Evolutionary conservation across 1,140 invertebrate genomes (phyloP).

Genomic region (Drosophila littoralis): DNA sequence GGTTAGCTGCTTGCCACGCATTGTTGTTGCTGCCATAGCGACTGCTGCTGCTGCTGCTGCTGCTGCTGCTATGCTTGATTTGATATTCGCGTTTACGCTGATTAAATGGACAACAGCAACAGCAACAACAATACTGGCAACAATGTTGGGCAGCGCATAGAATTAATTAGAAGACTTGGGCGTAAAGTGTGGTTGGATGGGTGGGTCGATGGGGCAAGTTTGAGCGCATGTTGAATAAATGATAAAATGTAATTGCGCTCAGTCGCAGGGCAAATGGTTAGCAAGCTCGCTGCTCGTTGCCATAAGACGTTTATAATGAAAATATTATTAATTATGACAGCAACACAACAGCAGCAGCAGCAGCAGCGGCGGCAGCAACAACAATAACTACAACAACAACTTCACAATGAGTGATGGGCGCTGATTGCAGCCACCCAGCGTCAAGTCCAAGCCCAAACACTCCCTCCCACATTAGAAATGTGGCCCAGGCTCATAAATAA

Average conservation of each 20-base stretch:
- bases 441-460: neutral
- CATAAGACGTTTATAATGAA: conserved; percentile 82
- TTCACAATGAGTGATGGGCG: conserved; percentile 69
- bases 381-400: conserved; percentile 26
- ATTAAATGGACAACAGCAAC: conserved; percentile 69
- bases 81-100: conserved; percentile 81
- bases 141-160: conserved; percentile 52
- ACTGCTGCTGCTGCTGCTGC: conserved; percentile 32
- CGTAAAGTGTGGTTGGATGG: conserved; percentile 21
- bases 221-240: conserved; percentile 79
- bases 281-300: conserved; percentile 34
- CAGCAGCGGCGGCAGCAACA: conserved; percentile 5
- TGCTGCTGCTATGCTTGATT: conserved; percentile 59
- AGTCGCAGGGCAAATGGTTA: conserved; percentile 47
- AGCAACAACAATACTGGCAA: conserved; percentile 43
- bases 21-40: conserved; percentile 26
- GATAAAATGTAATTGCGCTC: conserved; percentile 80
- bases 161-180: conserved; percentile 75
- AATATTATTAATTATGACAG: conserved; percentile 83
- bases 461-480: conserved; percentile 17
- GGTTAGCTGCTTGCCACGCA: conserved; percentile 60
- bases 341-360: conserved; percentile 29
- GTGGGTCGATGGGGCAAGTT: conserved; percentile 36
- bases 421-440: conserved; percentile 51
- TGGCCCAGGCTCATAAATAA: conserved; percentile 62